Evolutionary conservation across 2,797 vertebrate genomes (phyloP).

Genomic region (Darevskia nairensis): DNA sequence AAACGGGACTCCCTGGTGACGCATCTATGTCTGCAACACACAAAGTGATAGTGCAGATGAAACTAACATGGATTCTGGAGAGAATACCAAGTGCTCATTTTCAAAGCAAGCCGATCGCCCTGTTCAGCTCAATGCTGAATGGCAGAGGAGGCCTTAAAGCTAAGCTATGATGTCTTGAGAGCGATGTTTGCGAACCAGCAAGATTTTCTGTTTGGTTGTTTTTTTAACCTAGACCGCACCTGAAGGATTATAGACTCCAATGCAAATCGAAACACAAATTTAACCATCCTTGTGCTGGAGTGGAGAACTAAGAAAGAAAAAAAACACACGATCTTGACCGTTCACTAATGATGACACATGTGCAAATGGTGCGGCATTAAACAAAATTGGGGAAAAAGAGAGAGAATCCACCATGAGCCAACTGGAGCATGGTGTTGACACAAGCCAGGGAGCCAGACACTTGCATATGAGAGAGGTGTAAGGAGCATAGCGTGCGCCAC

Average conservation of each 20-base stretch:
- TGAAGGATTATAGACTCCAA: slow-evolving; percentile 47
- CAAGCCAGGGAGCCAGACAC: slow-evolving; percentile 79
- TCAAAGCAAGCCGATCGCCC: too few species aligned
- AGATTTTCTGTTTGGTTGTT: slow-evolving; percentile 3
- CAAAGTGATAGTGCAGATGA: slow-evolving; percentile 15
- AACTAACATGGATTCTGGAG: slow-evolving; percentile 24
- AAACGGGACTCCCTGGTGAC: slow-evolving; percentile 19
- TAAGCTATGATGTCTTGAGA: slow-evolving; percentile 33
- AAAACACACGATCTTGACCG: slow-evolving; percentile 63
- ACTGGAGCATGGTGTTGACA: slow-evolving; percentile 79
- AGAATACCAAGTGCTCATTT: not conserved
- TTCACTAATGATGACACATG: slow-evolving; percentile 58
- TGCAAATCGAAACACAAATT: slow-evolving; percentile 39
- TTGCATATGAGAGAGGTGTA: slow-evolving; percentile 77
- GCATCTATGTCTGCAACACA: not conserved
- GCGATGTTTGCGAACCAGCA: slow-evolving; percentile 42
- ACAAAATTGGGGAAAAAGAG: not conserved
- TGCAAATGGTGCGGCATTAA: slow-evolving; percentile 69
- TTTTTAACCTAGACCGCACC: slow-evolving; percentile 66
- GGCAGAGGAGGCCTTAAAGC: slow-evolving; percentile 18
- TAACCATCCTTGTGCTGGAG: slow-evolving; percentile 42
- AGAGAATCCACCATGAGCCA: slow-evolving; percentile 71
- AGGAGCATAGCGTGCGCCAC: slow-evolving; percentile 78
- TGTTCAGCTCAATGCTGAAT: slow-evolving; percentile 20
- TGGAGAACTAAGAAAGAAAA: slow-evolving; percentile 43